phyloP scores from a whole-genome alignment of 1,140 invertebrate species.

The Drosophila ironensis region DNA sequence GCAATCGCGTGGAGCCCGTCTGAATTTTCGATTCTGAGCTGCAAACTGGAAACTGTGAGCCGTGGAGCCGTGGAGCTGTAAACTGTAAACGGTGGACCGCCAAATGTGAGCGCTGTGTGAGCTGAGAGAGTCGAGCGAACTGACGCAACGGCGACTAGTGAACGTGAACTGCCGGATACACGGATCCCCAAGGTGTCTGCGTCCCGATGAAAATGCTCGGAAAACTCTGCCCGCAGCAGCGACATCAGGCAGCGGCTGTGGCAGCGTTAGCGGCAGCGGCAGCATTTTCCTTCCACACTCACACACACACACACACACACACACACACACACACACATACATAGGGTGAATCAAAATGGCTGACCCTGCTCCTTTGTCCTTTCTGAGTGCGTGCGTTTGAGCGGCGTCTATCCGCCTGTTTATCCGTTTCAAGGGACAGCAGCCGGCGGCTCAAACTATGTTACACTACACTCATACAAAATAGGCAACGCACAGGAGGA shows the following conservation, averaged over 20 bases:
- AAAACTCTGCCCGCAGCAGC: conserved; percentile 57
- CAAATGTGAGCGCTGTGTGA: neutral
- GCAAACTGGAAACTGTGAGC: conserved; percentile 12
- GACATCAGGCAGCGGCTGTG: no score
- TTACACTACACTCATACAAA: conserved; percentile 40
- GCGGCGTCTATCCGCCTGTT: conserved; percentile 55
- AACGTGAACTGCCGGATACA: conserved; percentile 69
- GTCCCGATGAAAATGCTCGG: conserved; percentile 70
- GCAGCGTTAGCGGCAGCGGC: conserved; percentile 1
- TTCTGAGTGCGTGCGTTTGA: conserved; percentile 17
- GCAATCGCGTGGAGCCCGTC: no score
- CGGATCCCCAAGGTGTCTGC: conserved; percentile 53
- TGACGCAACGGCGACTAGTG: conserved; percentile 76
- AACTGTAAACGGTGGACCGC: neutral
- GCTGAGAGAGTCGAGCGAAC: conserved; percentile 66
- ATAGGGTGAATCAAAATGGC: conserved; percentile 63
- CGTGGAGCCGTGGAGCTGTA: neutral
- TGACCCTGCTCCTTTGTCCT: conserved; percentile 23
- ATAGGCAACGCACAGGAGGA: neutral
- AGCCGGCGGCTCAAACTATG: no score
- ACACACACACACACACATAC: no score
- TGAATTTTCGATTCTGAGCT: conserved; percentile 6
- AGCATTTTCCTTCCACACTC: conserved; percentile 42
- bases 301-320: conserved; percentile 41
- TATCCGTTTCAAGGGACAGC: conserved; percentile 25